These are phyloP conservation scores for Dicrurus megarhynchus DNA, from an alignment of 2,113 vertebrate species.

Conservation along the genomic window DNA sequence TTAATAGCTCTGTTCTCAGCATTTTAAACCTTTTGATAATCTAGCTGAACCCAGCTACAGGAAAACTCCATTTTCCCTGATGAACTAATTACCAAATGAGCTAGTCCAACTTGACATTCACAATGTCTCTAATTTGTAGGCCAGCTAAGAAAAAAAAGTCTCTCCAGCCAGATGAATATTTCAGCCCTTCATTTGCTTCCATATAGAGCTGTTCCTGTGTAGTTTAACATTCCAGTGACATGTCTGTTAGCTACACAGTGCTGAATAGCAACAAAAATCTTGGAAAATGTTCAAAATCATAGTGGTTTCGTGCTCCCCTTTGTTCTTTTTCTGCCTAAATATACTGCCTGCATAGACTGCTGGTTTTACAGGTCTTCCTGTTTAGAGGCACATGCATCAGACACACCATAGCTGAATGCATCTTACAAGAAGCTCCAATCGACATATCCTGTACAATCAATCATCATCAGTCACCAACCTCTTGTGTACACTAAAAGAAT, in stretches of 20 bases:
- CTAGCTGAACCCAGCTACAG: not conserved
- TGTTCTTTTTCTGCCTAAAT: not conserved
- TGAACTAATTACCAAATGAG: not conserved
- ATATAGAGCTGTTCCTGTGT: not conserved
- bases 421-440: not conserved
- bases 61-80: not conserved
- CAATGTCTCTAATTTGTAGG: not conserved
- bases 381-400: not conserved
- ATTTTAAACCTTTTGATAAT: not conserved
- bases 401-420: not conserved
- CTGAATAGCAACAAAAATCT: not conserved
- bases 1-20: not conserved
- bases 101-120: not conserved
- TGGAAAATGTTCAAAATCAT: not conserved
- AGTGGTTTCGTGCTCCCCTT: not conserved
- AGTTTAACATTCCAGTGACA: not conserved
- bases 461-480: not conserved
- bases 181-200: not conserved
- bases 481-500: not conserved
- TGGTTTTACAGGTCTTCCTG: not conserved
- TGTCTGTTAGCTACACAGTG: not conserved
- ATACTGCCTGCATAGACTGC: rapidly evolving
- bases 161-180: not conserved
- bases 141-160: not conserved
- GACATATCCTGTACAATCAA: not conserved